These are phyloP conservation scores for Synaphobranchus kaupii DNA, from an alignment of 2,797 vertebrate genomes.

Conservation along the genomic window DNA sequence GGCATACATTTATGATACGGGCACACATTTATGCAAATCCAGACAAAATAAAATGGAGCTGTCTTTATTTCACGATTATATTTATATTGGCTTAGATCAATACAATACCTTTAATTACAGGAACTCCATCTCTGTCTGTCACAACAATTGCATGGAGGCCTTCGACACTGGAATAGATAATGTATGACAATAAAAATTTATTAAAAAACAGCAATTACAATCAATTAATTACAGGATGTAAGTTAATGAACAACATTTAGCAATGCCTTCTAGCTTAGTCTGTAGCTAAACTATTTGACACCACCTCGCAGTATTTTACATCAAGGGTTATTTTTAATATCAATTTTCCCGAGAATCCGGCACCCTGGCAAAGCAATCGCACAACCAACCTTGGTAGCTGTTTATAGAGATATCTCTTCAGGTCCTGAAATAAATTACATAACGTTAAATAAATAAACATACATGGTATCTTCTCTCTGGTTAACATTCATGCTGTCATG, in stretches of 20 bases:
- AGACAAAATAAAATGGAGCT: neutral
- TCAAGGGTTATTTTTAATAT: neutral
- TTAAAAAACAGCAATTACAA: neutral
- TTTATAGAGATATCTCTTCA: constrained; percentile 91
- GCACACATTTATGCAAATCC: neutral
- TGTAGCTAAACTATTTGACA: neutral
- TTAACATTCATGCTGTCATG: neutral
- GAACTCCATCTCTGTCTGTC: constrained; percentile 92
- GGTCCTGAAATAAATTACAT: constrained; percentile 72
- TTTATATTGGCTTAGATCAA: neutral
- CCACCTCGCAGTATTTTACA: neutral
- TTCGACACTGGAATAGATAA: constrained; percentile 77
- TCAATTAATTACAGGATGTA: neutral
- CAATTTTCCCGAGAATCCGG: neutral
- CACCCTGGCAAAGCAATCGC: neutral
- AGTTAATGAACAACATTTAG: neutral
- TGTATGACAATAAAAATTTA: too few relatives aligned
- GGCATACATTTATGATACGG: too few relatives aligned
- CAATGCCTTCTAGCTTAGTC: neutral
- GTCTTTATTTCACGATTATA: neutral
- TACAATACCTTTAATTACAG: constrained; percentile 90
- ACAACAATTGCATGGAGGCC: constrained; percentile 95
- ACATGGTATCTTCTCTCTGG: neutral
- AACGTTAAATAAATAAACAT: neutral
- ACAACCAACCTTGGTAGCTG: constrained; percentile 85